Percentiles rank a stretch among this genome's conserved stretches.
These are phyloP conservation scores for Leucoraja ocellata DNA, from an alignment of 2,797 vertebrate species.

Conservation along the genomic window DNA sequence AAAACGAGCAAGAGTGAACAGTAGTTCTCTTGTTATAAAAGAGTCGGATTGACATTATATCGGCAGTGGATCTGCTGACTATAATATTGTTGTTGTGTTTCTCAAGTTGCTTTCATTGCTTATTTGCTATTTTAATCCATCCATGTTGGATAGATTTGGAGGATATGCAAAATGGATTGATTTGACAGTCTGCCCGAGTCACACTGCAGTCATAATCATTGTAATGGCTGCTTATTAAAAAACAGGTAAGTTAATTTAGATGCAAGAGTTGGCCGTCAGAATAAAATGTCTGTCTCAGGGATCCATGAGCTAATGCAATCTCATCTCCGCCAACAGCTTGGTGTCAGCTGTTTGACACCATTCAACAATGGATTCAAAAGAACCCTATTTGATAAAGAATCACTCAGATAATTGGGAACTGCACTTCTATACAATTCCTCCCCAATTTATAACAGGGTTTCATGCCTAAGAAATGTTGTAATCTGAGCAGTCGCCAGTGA, in stretches of 20 bases:
- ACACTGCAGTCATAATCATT: neutral
- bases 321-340: neutral
- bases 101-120: neutral
- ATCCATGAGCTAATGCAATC: neutral
- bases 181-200: neutral
- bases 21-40: neutral
- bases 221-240: neutral
- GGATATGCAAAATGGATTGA: neutral
- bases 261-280: neutral
- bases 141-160: neutral
- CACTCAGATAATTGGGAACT: neutral
- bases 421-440: neutral
- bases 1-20: neutral
- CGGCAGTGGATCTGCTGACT: neutral
- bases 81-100: neutral
- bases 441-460: no score
- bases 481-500: no score
- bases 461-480: no score
- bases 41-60: neutral
- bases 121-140: neutral
- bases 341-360: neutral
- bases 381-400: neutral
- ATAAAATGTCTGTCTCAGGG: neutral
- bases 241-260: neutral
- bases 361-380: neutral